A percentile compares a stretch with the other conserved stretches of the same genome.
Evolutionary conservation across 2,797 vertebrate genomes (phyloP).

Genomic region (Potorous gilbertii): DNA sequence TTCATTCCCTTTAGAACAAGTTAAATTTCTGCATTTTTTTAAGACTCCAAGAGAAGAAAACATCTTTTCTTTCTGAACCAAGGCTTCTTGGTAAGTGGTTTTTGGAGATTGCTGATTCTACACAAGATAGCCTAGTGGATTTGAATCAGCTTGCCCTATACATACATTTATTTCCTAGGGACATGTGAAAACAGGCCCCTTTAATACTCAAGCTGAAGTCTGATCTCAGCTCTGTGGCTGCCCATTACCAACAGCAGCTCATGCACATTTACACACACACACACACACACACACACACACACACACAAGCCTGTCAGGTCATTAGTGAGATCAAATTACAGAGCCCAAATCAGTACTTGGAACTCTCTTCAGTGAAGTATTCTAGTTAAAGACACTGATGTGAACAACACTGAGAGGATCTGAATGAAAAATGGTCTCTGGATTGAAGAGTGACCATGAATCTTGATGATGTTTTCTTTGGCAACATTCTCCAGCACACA

Average conservation of each 20-base stretch:
- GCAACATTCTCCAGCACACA: not conserved
- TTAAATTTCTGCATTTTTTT: not conserved
- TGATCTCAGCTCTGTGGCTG: not conserved
- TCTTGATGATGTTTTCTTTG: constrained; percentile 29
- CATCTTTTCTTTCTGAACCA: constrained; percentile 11
- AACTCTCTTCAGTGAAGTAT: not conserved
- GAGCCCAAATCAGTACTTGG: accelerated
- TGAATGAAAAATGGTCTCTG: not conserved
- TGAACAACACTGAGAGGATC: not conserved
- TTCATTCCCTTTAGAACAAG: not conserved
- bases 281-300: not conserved
- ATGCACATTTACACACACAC: not conserved
- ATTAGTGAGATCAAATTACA: not conserved
- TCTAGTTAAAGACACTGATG: not conserved
- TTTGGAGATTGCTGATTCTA: constrained; percentile 16
- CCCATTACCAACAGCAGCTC: not conserved
- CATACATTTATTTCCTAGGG: not conserved
- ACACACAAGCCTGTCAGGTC: not conserved
- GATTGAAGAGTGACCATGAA: not conserved
- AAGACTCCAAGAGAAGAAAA: not conserved
- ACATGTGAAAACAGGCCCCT: constrained; percentile 56
- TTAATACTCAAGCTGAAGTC: not conserved
- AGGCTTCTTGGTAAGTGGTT: constrained; percentile 15
- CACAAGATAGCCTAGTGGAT: not conserved
- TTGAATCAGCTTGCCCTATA: constrained; percentile 18